Base-by-base conservation (phyloP, 2,888 invertebrate genomes). In the Epiperipatus broadwayi region DNA sequence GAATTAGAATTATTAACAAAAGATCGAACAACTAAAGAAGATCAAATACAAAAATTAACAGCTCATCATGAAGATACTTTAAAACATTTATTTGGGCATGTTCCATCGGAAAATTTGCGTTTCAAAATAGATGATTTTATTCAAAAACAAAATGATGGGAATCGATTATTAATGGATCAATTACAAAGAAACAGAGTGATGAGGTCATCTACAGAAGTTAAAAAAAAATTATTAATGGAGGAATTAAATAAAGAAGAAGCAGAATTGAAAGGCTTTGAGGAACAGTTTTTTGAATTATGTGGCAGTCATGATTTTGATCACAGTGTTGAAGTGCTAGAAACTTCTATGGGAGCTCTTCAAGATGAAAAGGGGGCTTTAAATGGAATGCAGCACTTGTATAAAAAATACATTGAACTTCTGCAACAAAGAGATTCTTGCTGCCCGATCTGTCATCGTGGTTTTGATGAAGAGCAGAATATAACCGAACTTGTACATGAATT, bases 361-460 rank as follows among this genome's bases (percentile, higher is more conserved):
- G 69, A 75, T 50, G 67, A 71, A 47, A 71, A 72, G 56, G 78
- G 77, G 40, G 66, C 72, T 27, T 66, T 72, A 33, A 67, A 71
- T 38, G 73, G 78, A 19, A 72, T 74, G 16, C 68, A 71, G 53
- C 67, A 69, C 46, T 70, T 79, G 48, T 77, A 73, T 46, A 68
- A 70, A 46, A 71, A 73, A 47, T 81, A 76, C 53, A 68, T 77
- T 36, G 61, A 66, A 33, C 69, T 73, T 51, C 64, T 87, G 28
- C 66, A 71, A 45, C 61, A 66, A 63, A 72, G 51, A 20, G 50
- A 53, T 14, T 53, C 58, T 2, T 44, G 75, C 50, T 93, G 93
- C 55, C 91, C 91, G 0, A 61, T 91, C 1, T 93, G 93, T 56
- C 75, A 73, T 49, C 69, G 80, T 46, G 68, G 68, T 35, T 78